Percentiles rank a stretch among this genome's conserved stretches.
These are phyloP conservation scores for Zaprionus davidi DNA, from an alignment of 1,140 invertebrate genomes.

Conservation along the genomic window DNA sequence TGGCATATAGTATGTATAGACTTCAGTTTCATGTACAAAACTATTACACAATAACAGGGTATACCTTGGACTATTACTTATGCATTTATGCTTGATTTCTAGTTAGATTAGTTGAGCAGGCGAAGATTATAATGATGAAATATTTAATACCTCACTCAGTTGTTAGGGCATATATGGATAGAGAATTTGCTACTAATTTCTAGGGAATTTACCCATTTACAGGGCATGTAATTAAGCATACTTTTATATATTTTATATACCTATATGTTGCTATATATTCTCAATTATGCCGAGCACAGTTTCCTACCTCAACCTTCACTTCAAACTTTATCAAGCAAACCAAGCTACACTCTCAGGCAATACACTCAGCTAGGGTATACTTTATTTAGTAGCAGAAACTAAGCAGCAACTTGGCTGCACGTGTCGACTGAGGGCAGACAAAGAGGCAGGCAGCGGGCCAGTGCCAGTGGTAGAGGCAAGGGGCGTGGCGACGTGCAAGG, in stretches of 20 bases:
- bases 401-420: slow-evolving; percentile 6
- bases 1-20: too few species aligned
- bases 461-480: neutral
- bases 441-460: too few species aligned
- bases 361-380: neutral
- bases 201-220: too few species aligned
- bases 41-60: too few species aligned
- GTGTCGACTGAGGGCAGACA: neutral
- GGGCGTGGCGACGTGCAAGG: slow-evolving; percentile 1
- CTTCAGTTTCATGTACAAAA: too few species aligned
- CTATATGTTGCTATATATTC: neutral
- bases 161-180: too few species aligned
- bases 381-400: neutral
- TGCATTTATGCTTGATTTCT: neutral
- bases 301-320: neutral
- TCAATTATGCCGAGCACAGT: neutral
- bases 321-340: neutral
- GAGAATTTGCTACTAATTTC: too few species aligned
- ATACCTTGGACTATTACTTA: too few species aligned
- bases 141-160: too few species aligned
- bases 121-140: neutral
- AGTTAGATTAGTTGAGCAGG: neutral
- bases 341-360: neutral
- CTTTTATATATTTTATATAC: neutral
- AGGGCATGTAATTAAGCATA: neutral